A percentile compares a stretch with the other conserved stretches of the same genome.
phyloP scores from a whole-genome alignment of 1,140 invertebrate species.

The Heliconius congener region DNA sequence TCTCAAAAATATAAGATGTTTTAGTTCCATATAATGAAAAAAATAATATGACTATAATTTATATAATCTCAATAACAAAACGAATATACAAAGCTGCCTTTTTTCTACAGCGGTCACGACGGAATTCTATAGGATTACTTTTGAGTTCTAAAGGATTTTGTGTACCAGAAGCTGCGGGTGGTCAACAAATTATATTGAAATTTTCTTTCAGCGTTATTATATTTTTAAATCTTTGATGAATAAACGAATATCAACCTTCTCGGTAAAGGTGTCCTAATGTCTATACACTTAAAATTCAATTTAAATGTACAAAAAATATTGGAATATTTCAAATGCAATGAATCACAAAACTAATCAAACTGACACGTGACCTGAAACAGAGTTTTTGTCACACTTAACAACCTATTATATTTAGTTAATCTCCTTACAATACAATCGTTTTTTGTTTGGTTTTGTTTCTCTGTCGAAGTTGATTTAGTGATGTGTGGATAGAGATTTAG shows the following conservation, averaged over 20 bases:
- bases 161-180: slow-evolving; percentile 74
- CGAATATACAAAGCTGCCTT: neutral
- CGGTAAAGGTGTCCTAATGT: slow-evolving; percentile 13
- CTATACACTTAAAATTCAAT: slow-evolving; percentile 9
- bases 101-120: neutral
- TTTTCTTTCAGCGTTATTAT: slow-evolving; percentile 30
- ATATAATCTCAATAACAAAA: neutral
- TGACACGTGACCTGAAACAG: slow-evolving; percentile 58
- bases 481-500: no score
- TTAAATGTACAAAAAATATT: neutral
- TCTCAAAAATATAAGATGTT: no score
- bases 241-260: slow-evolving; percentile 37
- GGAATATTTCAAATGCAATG: slow-evolving; percentile 56
- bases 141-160: slow-evolving; percentile 57
- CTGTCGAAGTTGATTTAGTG: neutral
- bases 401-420: slow-evolving; percentile 43
- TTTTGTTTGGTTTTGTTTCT: neutral
- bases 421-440: slow-evolving; percentile 9
- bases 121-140: slow-evolving; percentile 57
- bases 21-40: neutral
- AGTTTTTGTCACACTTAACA: slow-evolving; percentile 45
- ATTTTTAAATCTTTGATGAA: neutral
- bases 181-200: slow-evolving; percentile 69
- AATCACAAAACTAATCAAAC: slow-evolving; percentile 68
- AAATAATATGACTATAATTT: neutral